A percentile compares a stretch with the other conserved stretches of the same genome.
These are phyloP conservation scores for Thalassophryne amazonica DNA, from an alignment of 2,797 vertebrate genomes.

Conservation along the genomic window DNA sequence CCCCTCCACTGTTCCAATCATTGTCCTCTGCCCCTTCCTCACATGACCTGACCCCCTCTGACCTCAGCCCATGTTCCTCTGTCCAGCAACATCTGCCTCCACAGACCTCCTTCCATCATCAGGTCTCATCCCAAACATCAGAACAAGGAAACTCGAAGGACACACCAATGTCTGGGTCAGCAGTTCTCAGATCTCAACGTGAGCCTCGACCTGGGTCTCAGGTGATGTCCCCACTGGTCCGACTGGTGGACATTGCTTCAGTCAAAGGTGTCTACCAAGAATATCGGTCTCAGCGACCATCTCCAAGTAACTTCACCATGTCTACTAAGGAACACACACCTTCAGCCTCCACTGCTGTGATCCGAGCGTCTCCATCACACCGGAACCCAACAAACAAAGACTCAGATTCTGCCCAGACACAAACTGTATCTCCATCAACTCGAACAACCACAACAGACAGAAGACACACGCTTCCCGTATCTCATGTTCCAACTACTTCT, in stretches of 20 bases:
- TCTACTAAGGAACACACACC: neutral
- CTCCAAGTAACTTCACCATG: neutral
- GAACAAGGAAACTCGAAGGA: neutral
- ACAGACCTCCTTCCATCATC: constrained; percentile 2
- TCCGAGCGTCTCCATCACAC: neutral
- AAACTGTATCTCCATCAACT: neutral
- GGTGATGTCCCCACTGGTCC: constrained; percentile 14
- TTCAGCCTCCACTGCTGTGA: neutral
- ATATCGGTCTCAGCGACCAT: neutral
- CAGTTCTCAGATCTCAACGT: neutral
- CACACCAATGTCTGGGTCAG: neutral
- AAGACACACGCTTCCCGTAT: neutral
- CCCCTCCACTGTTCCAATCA: constrained; percentile 25
- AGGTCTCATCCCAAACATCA: neutral
- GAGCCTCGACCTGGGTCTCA: neutral
- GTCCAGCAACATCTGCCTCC: neutral
- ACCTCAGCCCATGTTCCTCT: constrained; percentile 12
- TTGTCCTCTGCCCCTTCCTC: constrained; percentile 51
- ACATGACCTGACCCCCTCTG: constrained; percentile 58
- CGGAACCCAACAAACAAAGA: neutral
- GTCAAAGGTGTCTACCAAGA: neutral
- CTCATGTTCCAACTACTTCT: neutral
- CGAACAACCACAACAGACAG: neutral
- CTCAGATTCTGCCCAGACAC: neutral
- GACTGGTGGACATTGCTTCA: constrained; percentile 8